phyloP scores from a whole-genome alignment of 2,888 invertebrate genomes.

The Nudaria mundana region DNA sequence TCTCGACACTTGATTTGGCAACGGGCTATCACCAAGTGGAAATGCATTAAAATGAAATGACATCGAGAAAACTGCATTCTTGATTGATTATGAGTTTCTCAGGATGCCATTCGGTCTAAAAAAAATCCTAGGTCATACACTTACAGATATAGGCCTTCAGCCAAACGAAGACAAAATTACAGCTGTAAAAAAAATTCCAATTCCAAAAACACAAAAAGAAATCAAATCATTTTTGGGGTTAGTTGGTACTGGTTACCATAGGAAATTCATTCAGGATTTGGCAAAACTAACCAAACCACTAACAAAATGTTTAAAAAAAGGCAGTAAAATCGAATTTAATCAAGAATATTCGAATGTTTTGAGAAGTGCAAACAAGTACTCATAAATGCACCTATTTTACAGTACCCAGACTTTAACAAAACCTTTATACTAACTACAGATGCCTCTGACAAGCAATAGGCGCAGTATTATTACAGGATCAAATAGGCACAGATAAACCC shows the following conservation, averaged over 20 bases:
- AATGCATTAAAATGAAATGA: constrained; percentile 16
- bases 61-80: constrained; percentile 40
- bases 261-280: constrained; percentile 32
- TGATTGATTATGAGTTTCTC: constrained; percentile 36
- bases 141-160: constrained; percentile 26
- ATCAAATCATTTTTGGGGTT: constrained; percentile 33
- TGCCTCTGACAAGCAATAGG: constrained; percentile 32
- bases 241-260: constrained; percentile 25
- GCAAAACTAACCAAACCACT: constrained; percentile 30
- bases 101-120: constrained; percentile 8
- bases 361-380: constrained; percentile 36
- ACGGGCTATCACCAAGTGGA: constrained; percentile 27
- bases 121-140: constrained; percentile 16
- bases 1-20: constrained; percentile 30
- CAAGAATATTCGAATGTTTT: constrained; percentile 26
- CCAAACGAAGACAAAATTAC: constrained; percentile 34
- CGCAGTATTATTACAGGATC: constrained; percentile 35
- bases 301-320: constrained; percentile 30
- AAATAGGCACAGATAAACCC: constrained; percentile 30
- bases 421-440: constrained; percentile 34
- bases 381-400: constrained; percentile 38
- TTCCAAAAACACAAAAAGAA: constrained; percentile 30
- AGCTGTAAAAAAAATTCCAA: constrained; percentile 25
- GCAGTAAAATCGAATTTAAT: constrained; percentile 9
- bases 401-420: constrained; percentile 45